Percentiles rank a stretch among this genome's conserved stretches.
Conservation (phyloP, 1,140 invertebrate genomes). For the Cryptotermes secundus region DNA sequence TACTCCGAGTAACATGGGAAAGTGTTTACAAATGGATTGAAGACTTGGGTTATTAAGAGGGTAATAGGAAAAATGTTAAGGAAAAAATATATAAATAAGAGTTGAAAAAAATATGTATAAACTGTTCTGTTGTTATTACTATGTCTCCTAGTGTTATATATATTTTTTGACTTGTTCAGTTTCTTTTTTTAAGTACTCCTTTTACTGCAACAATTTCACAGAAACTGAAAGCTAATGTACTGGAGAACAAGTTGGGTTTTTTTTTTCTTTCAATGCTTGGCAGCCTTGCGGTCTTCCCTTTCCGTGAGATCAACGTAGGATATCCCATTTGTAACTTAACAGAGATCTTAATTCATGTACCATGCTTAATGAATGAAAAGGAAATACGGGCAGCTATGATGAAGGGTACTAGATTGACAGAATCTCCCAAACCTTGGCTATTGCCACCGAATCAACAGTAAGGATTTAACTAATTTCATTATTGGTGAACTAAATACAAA, state of each 20-base stretch:
- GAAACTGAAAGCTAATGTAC: neutral
- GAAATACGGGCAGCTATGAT: neutral
- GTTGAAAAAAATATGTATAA: conserved; percentile 26
- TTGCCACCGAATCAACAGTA: conserved; percentile 26
- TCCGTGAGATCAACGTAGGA: neutral
- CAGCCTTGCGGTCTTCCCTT: neutral
- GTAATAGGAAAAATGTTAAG: neutral
- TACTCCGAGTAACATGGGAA: neutral
- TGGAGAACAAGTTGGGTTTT: neutral
- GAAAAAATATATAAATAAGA: conserved; percentile 23
- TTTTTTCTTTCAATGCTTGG: conserved; percentile 3
- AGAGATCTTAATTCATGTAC: neutral
- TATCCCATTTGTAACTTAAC: neutral
- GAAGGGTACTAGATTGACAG: conserved; percentile 7
- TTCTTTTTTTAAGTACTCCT: neutral
- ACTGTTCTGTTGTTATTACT: conserved; percentile 26
- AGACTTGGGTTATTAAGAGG: neutral
- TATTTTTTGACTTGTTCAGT: neutral
- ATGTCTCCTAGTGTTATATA: conserved; percentile 19
- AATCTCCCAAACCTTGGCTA: neutral
- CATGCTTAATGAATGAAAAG: neutral
- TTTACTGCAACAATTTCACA: neutral
- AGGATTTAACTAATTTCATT: neutral
- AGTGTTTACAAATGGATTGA: conserved; percentile 1
- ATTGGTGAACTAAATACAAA: neutral